These are phyloP conservation scores for Nyctalus aviator DNA, from an alignment of 2,797 vertebrate genomes.

Conservation along the genomic window DNA sequence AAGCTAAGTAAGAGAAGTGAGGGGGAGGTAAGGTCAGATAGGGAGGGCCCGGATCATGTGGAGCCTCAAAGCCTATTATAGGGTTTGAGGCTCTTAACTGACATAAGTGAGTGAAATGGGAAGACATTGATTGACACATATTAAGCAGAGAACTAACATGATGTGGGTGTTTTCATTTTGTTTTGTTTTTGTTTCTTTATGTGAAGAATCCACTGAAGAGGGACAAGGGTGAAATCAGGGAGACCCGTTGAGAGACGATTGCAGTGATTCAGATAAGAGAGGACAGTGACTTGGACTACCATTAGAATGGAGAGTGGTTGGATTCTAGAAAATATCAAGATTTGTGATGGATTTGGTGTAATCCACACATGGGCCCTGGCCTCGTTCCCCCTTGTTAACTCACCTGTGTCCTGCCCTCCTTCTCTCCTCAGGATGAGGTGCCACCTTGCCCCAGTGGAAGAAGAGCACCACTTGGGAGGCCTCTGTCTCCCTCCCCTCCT, in stretches of 20 bases:
- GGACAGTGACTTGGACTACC: neutral
- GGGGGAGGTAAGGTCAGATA: neutral
- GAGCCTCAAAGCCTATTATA: neutral
- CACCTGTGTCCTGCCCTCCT: neutral
- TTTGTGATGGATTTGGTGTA: neutral
- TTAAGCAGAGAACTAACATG: conserved; percentile 1
- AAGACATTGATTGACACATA: neutral
- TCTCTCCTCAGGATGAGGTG: neutral
- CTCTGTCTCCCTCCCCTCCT: neutral
- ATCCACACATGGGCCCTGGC: neutral
- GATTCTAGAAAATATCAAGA: neutral
- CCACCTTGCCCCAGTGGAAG: neutral
- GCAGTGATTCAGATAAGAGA: neutral
- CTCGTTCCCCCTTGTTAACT: neutral
- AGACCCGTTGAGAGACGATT: neutral
- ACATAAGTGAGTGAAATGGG: neutral
- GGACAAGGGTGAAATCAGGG: neutral
- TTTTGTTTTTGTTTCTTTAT: neutral
- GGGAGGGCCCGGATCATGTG: neutral
- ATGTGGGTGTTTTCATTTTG: neutral
- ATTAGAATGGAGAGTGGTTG: neutral
- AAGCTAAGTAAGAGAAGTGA: neutral
- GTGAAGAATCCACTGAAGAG: neutral
- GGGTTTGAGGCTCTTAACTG: neutral
- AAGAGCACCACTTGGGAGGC: neutral